phyloP scores from a whole-genome alignment of 2,797 vertebrate species.

The Gambusia yucatana region DNA sequence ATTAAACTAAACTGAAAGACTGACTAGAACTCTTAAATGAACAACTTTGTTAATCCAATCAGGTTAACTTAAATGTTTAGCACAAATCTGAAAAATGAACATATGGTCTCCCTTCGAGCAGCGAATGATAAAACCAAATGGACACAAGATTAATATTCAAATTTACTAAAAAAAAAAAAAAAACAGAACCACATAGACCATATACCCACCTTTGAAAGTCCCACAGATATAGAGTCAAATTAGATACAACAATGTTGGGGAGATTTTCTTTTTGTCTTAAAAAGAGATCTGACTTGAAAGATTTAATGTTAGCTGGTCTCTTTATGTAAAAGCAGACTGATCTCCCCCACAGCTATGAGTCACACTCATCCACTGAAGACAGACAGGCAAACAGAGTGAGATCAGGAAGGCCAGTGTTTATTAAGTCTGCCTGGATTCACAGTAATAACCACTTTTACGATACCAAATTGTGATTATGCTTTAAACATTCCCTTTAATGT shows the following conservation, averaged over 20 bases:
- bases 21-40: neutral
- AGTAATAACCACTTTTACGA: neutral
- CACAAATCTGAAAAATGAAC: neutral
- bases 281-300: neutral
- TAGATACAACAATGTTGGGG: neutral
- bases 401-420: neutral
- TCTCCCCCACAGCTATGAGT: conserved; percentile 37
- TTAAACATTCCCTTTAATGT: neutral
- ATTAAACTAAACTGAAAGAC: conserved; percentile 2
- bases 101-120: no score
- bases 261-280: neutral
- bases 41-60: no score
- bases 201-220: conserved; percentile 30
- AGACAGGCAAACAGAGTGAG: neutral
- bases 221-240: conserved; percentile 17
- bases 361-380: conserved; percentile 32
- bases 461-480: neutral
- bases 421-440: neutral
- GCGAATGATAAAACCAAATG: neutral
- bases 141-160: conserved; percentile 3
- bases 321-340: conserved; percentile 11
- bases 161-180: neutral
- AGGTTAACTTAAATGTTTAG: neutral
- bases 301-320: neutral
- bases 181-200: neutral